Evolutionary conservation across 2,888 invertebrate genomes (phyloP), one percentile per base, ranked within the genome.

Genomic region (Corythucha ciliata): DNA sequence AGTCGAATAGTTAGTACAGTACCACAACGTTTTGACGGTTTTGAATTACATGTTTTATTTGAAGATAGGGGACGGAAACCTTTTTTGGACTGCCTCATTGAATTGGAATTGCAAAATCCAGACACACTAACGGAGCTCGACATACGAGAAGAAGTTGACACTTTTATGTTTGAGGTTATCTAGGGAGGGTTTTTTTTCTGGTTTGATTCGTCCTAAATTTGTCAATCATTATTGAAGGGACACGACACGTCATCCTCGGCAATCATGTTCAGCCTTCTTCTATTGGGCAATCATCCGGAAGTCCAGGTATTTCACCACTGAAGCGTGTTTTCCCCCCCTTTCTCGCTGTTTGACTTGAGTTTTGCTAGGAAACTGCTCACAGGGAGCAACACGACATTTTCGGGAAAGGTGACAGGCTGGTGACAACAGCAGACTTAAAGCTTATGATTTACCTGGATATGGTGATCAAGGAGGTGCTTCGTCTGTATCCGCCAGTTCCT

Each of bases 61-160:
- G n/a, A n/a, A n/a, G n/a, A n/a, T 10, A 58, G 57, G 33, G 78
- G 76, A 56, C 77, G 77, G 62, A 72, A 77, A 62, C 79, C 79
- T 0, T 81, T 83, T 62, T 68, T 83, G 62, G 83, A 83, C 68
- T 16, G 33, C 33, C 14, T 33, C 16, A 33, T 33, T 18, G 33
- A 33, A 33, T 16, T 33, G 33, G 33, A 33, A 14, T 18, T 33
- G 4, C 14, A 33, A 7, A 14, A 33, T 7, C 33, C 33, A 3
- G 18, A 33, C 18, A 33, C 33, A 7, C 18, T 14, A 18, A 33
- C 33, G 4, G 33, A 16, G 8, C 33, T 64, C 12, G 72, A 72
- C 53, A 72, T 73, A 29, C 62, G 70, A 39, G 72, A 73, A 57
- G 73, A 73, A 63, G 72, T 73, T 42, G 72, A 74, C 60, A 73